A percentile compares a stretch with the other conserved stretches of the same genome.
Evolutionary conservation across 64 coral and sea anemone species (phyloP).

Genomic region (Montipora cactus): DNA sequence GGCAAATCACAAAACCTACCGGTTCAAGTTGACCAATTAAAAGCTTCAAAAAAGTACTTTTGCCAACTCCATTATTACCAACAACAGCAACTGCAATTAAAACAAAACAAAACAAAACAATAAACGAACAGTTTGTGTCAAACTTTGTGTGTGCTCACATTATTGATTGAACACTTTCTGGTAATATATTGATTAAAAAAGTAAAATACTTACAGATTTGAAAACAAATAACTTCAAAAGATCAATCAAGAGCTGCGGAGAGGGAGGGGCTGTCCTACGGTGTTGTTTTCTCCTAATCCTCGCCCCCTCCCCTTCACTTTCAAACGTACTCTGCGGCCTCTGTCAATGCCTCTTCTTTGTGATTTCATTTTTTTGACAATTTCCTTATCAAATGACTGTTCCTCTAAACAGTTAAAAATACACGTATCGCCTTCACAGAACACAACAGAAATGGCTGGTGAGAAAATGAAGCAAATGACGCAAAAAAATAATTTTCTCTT

Average conservation of each 20-base stretch:
- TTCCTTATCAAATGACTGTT: not conserved
- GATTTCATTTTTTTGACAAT: not conserved
- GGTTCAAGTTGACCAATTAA: constrained; percentile 81
- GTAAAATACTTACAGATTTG: too few species aligned
- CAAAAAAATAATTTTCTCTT: not conserved
- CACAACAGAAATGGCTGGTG: too few species aligned
- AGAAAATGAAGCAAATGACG: not conserved
- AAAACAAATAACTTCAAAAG: too few species aligned
- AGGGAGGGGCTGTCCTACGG: too few species aligned
- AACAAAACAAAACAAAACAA: not conserved
- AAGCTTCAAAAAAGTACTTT: constrained; percentile 95
- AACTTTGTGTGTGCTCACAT: not conserved
- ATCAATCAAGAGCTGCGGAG: too few species aligned
- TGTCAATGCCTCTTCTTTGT: too few species aligned
- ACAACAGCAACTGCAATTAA: constrained; percentile 91
- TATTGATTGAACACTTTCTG: too few species aligned
- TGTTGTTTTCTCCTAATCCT: too few species aligned
- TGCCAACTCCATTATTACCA: constrained; percentile 98
- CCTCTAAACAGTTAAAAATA: not conserved
- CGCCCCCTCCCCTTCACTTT: too few species aligned
- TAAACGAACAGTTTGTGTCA: not conserved
- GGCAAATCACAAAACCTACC: constrained; percentile 38
- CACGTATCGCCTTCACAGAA: not conserved
- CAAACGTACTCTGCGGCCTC: too few species aligned
- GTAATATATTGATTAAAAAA: too few species aligned